Conservation (phyloP, 2,113 vertebrate genomes). For the Odontesthes bonariensis region DNA sequence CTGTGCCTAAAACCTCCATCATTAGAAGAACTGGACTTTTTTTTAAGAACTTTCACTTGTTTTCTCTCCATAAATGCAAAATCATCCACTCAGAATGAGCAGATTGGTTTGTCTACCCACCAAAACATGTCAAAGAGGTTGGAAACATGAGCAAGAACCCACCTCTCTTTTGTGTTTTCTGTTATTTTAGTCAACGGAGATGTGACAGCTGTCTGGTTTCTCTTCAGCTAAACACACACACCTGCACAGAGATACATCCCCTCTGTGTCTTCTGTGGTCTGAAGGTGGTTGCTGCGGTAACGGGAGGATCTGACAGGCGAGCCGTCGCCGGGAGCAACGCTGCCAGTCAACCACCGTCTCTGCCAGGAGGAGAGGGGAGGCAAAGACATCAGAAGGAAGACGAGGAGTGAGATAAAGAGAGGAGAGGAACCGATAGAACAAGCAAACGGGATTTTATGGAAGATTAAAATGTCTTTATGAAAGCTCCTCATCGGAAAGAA, state of each 20-base stretch:
- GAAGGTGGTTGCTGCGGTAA: constrained; percentile 23
- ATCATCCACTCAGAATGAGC: too few species aligned
- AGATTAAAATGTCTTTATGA: background rate
- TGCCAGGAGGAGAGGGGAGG: background rate
- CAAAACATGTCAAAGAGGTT: background rate
- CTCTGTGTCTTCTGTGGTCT: constrained; percentile 9
- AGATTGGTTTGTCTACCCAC: too few species aligned
- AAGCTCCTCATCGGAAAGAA: background rate
- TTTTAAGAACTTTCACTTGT: background rate
- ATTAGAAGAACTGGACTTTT: too few species aligned
- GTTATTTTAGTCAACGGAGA: background rate
- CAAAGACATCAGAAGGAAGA: background rate
- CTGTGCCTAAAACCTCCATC: too few species aligned
- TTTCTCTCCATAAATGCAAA: background rate
- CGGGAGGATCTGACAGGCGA: constrained; percentile 16
- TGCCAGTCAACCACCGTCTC: constrained; percentile 8
- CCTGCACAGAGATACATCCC: constrained; percentile 11
- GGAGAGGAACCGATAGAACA: too few species aligned
- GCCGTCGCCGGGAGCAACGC: constrained; percentile 32
- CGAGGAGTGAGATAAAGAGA: background rate
- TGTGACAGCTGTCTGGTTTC: constrained; percentile 29
- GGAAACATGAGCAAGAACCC: background rate
- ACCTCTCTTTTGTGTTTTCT: background rate
- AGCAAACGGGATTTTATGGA: background rate
- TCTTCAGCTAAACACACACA: constrained; percentile 1